Percentiles rank a stretch among this genome's conserved stretches.
These are phyloP conservation scores for Corbicula japonica DNA, from an alignment of 2,888 invertebrate species.

Conservation along the genomic window DNA sequence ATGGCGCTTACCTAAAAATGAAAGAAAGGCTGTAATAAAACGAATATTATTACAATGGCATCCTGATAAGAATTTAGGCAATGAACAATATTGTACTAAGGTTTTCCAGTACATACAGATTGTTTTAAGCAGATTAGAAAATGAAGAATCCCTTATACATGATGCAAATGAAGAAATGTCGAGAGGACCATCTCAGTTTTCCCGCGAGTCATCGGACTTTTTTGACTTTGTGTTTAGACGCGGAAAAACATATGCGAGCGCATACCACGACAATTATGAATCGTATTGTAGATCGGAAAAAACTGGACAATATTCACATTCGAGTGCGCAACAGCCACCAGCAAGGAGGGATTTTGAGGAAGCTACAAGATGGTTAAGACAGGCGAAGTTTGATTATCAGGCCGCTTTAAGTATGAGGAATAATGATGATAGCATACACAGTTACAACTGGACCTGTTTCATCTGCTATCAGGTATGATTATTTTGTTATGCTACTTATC, in stretches of 20 bases:
- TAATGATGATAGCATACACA: conserved; percentile 23
- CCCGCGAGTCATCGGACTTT: conserved; percentile 14
- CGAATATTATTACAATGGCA: conserved; percentile 63
- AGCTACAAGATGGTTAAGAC: conserved; percentile 62
- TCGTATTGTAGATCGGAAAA: conserved; percentile 19
- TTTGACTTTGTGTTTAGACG: conserved; percentile 9
- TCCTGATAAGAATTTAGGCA: conserved; percentile 63
- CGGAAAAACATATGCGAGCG: conserved; percentile 25
- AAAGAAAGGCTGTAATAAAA: conserved; percentile 51
- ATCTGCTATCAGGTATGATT: conserved; percentile 64
- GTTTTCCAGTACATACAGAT: conserved; percentile 62
- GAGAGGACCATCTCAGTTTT: conserved; percentile 8
- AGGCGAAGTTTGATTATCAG: conserved; percentile 61
- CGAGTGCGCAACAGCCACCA: not conserved
- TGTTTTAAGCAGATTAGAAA: conserved; percentile 48
- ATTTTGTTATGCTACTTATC: not conserved
- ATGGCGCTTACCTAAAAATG: conserved; percentile 41
- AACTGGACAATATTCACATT: conserved; percentile 29
- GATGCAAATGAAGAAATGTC: conserved; percentile 4
- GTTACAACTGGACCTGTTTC: conserved; percentile 71
- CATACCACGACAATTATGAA: conserved; percentile 30
- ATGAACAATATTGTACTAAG: conserved; percentile 49
- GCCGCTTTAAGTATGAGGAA: conserved; percentile 44
- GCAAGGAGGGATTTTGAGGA: conserved; percentile 26
- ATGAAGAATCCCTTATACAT: conserved; percentile 26